phyloP scores from a whole-genome alignment of 2,888 invertebrate species.

The Napeogenes inachia region DNA sequence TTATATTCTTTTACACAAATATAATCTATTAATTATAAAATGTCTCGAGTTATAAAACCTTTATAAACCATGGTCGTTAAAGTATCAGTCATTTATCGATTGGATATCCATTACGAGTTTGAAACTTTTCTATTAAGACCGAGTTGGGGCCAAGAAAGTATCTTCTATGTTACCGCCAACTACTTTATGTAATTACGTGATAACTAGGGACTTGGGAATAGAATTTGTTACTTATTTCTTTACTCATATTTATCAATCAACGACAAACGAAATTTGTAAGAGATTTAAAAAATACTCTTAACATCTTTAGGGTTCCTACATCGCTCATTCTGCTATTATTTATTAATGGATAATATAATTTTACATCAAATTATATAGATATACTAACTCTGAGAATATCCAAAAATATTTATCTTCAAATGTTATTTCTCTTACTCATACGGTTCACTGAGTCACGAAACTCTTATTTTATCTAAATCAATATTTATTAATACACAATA shows the following conservation, averaged over 20 bases:
- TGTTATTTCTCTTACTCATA: too few relatives aligned
- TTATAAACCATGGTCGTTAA: conserved; percentile 6
- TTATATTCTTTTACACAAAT: not conserved
- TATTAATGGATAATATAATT: too few relatives aligned
- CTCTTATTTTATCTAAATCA: too few relatives aligned
- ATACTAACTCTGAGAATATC: too few relatives aligned
- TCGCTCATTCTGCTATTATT: too few relatives aligned
- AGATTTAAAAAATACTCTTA: not conserved
- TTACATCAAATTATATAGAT: too few relatives aligned
- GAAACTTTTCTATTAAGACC: conserved; percentile 50
- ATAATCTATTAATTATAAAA: too few relatives aligned
- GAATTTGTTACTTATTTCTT: conserved; percentile 35
- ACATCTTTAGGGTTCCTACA: too few relatives aligned
- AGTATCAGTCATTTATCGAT: conserved; percentile 24
- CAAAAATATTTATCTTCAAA: too few relatives aligned
- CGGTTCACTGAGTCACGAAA: too few relatives aligned
- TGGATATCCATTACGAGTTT: conserved; percentile 35
- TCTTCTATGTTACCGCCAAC: conserved; percentile 38
- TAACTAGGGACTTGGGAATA: conserved; percentile 23
- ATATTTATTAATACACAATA: too few relatives aligned
- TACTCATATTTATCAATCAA: conserved; percentile 17
- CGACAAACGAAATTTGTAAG: not conserved
- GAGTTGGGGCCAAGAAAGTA: conserved; percentile 41
- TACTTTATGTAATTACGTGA: conserved; percentile 44
- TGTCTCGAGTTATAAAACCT: not conserved